phyloP scores from a whole-genome alignment of 2,888 invertebrate genomes.

The Hipparchia semele region DNA sequence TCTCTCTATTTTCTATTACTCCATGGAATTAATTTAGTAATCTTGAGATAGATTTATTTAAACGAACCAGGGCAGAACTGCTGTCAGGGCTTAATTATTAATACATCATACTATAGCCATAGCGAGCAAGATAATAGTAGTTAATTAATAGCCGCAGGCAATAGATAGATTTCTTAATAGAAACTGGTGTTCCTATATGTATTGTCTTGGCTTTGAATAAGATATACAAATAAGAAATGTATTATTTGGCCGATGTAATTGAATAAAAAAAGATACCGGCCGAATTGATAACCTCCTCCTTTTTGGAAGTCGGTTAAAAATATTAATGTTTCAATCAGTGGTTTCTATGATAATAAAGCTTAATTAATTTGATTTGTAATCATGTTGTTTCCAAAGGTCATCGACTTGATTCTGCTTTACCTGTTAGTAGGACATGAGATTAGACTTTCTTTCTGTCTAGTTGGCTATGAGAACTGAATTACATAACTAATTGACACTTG shows the following conservation, averaged over 20 bases:
- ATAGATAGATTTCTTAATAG: constrained; percentile 22
- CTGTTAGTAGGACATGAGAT: constrained; percentile 8
- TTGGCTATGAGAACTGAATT: background rate
- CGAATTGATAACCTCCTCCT: too few relatives aligned
- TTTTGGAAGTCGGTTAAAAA: too few relatives aligned
- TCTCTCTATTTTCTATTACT: background rate
- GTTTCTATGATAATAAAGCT: constrained; percentile 7
- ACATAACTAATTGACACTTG: constrained; percentile 9
- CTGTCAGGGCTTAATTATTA: constrained; percentile 17
- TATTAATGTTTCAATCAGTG: too few relatives aligned
- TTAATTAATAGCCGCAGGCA: constrained; percentile 20
- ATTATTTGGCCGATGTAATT: constrained; percentile 15
- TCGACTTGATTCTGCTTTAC: constrained; percentile 4
- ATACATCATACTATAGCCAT: constrained; percentile 14
- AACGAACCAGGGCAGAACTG: background rate
- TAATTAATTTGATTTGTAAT: constrained; percentile 8
- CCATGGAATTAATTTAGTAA: background rate
- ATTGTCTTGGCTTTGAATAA: constrained; percentile 18
- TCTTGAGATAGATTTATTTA: constrained; percentile 8
- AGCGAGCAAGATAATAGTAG: constrained; percentile 18
- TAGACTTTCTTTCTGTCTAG: constrained; percentile 2
- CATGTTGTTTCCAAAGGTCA: constrained; percentile 14
- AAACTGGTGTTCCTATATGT: constrained; percentile 8
- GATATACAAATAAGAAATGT: constrained; percentile 24
- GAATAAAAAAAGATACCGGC: too few relatives aligned